Conservation (phyloP, 2,113 vertebrate species). For the Lanius collurio region DNA sequence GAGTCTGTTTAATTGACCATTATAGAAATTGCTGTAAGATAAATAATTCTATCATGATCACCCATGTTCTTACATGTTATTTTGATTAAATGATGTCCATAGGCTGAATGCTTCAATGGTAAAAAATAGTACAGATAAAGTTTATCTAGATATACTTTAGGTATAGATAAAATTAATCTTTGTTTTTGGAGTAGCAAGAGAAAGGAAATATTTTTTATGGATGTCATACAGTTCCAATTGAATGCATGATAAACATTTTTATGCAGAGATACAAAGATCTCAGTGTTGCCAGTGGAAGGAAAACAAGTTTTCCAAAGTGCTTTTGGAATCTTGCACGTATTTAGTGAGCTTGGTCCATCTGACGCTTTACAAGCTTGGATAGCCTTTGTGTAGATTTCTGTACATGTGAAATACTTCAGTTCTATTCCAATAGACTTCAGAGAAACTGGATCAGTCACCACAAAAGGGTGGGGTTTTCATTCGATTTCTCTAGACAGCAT, state of each 20-base stretch:
- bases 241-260: slow-evolving; percentile 11
- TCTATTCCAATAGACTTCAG: slow-evolving; percentile 23
- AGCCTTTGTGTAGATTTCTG: background rate
- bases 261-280: background rate
- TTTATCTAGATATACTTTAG: background rate
- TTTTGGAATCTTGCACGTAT: slow-evolving; percentile 34
- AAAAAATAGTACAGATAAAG: background rate
- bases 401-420: slow-evolving; percentile 18
- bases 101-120: background rate
- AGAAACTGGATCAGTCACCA: background rate
- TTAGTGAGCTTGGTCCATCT: background rate
- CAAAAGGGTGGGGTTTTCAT: slow-evolving; percentile 9
- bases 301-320: background rate
- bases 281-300: slow-evolving; percentile 1
- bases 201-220: background rate
- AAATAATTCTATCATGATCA: background rate
- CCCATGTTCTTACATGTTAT: background rate
- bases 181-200: background rate
- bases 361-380: slow-evolving; percentile 31
- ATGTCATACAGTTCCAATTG: background rate
- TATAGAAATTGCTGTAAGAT: slow-evolving; percentile 6
- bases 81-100: slow-evolving; percentile 15
- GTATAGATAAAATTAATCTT: background rate
- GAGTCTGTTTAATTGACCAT: background rate
- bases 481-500: background rate